Evolutionary conservation across 1,140 invertebrate genomes (phyloP), one percentile per base, ranked within the genome.

Genomic region (Penaeus chinensis): DNA sequence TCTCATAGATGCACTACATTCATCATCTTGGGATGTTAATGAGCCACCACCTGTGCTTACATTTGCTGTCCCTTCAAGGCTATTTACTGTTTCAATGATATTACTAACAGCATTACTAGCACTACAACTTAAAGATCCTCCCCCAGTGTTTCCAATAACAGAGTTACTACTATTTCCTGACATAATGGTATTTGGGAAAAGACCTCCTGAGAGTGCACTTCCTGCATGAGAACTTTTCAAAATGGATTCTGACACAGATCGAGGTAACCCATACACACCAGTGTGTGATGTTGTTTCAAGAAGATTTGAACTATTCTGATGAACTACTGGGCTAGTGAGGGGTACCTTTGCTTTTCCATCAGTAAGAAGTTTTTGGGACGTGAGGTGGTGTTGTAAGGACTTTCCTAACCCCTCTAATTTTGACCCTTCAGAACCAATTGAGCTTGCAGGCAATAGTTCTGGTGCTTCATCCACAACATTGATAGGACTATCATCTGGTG

Each of bases 401-500:
- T 89, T 85, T 13, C 89, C 89, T 20, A 89, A 32, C 22, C 89
- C 89, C 20, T 89, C 89, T 66, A 89, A 80, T 27, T n/a, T 83
- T n/a, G 79, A 82, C 24, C 8, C 71, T 47, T 87, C 86, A 22
- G 76, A 42, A 27, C 62, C 76, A 60, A 42, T 54, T 42, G 60
- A 66, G 19, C 61, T 69, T 54, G 89, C 85, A 63, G 87, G 87
- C 24, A 87, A 20, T 8, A 84, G 88, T 65, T 89, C 88, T n/a
- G 88, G 88, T 3, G 88, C 62, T 65, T 89, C 85, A 76, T 89
- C 89, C 22, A 89, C 85, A 10, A 89, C 89, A 69, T 87, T 84
- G 76, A 89, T 89, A 47, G 85, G 89, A 60, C 89, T 89, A 74
- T 89, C 89, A 18, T 89, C 89, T 22, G 89, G 89, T 20, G 89